Percentiles rank a stretch among this genome's conserved stretches.
Conservation (phyloP, 2,888 invertebrate genomes). For the Graphium colonna region DNA sequence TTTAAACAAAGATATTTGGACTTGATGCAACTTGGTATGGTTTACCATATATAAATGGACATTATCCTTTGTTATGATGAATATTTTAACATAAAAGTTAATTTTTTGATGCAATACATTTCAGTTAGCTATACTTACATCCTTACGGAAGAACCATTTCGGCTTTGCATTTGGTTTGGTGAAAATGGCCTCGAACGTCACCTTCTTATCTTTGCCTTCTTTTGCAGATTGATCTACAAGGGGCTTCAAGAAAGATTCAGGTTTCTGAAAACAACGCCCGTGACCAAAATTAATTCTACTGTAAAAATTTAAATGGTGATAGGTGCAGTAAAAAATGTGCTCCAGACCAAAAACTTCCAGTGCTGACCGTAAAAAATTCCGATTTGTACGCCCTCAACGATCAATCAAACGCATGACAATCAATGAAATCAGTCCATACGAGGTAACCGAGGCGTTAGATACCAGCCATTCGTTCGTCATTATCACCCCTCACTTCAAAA, state of each 20-base stretch:
- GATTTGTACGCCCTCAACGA: slow-evolving; percentile 49
- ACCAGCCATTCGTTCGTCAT: slow-evolving; percentile 60
- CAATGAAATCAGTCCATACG: slow-evolving; percentile 54
- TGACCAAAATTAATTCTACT: slow-evolving; percentile 44
- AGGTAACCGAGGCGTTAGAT: slow-evolving; percentile 68
- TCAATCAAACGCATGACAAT: slow-evolving; percentile 55
- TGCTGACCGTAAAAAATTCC: slow-evolving; percentile 59
- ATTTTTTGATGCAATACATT: too few species aligned
- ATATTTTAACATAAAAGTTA: too few species aligned
- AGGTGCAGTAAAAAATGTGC: slow-evolving; percentile 69
- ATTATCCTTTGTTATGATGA: too few species aligned
- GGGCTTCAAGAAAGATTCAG: slow-evolving; percentile 95
- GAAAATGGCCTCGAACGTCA: slow-evolving; percentile 95
- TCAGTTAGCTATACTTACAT: slow-evolving; percentile 82
- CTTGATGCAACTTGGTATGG: too few species aligned
- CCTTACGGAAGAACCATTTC: slow-evolving; percentile 95
- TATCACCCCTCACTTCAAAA: slow-evolving; percentile 54
- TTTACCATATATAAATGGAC: too few species aligned
- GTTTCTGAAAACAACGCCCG: slow-evolving; percentile 84
- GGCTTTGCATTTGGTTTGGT: slow-evolving; percentile 97
- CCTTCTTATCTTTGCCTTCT: slow-evolving; percentile 98
- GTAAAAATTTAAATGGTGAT: slow-evolving; percentile 18
- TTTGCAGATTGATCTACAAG: slow-evolving; percentile 96
- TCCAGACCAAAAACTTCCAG: slow-evolving; percentile 61
- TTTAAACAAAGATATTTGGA: too few species aligned